Evolutionary conservation across 2,888 invertebrate genomes (phyloP).

Genomic region (Philonicus albiceps): DNA sequence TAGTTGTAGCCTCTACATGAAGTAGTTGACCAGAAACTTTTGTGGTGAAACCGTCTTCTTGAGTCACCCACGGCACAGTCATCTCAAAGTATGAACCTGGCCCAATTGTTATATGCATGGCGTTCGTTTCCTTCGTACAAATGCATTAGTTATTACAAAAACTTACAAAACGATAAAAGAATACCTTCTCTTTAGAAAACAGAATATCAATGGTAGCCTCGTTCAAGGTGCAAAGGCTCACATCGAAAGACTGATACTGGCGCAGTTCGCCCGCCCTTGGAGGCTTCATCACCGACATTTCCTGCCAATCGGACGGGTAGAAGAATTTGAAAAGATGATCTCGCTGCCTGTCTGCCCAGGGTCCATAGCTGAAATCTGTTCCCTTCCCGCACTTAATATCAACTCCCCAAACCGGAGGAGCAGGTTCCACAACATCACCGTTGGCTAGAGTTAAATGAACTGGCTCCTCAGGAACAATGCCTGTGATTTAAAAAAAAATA

Average conservation of each 20-base stretch:
- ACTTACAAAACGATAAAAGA: background rate
- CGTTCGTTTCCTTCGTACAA: conserved; percentile 80
- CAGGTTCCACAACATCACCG: conserved; percentile 91
- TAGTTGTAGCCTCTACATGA: conserved; percentile 94
- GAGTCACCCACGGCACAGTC: conserved; percentile 93
- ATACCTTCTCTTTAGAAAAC: conserved; percentile 82
- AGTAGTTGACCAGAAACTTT: conserved; percentile 93
- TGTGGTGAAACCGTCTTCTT: conserved; percentile 86
- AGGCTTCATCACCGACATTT: conserved; percentile 79
- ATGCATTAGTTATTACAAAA: background rate
- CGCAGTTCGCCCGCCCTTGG: conserved; percentile 88
- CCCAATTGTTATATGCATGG: conserved; percentile 93
- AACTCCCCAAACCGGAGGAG: conserved; percentile 94
- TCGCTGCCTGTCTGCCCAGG: conserved; percentile 98
- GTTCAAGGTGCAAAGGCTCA: conserved; percentile 86
- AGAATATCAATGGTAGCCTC: conserved; percentile 95
- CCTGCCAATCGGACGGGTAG: conserved; percentile 87
- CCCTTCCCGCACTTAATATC: conserved; percentile 96
- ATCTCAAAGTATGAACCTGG: conserved; percentile 96
- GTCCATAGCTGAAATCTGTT: conserved; percentile 94
- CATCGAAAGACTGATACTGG: conserved; percentile 90
- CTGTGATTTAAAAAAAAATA: conserved; percentile 59
- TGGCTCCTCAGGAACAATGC: conserved; percentile 89
- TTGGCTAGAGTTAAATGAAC: conserved; percentile 88
- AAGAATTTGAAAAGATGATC: conserved; percentile 96